Conservation (phyloP, 1,140 invertebrate species). For the Ips nitidus region DNA sequence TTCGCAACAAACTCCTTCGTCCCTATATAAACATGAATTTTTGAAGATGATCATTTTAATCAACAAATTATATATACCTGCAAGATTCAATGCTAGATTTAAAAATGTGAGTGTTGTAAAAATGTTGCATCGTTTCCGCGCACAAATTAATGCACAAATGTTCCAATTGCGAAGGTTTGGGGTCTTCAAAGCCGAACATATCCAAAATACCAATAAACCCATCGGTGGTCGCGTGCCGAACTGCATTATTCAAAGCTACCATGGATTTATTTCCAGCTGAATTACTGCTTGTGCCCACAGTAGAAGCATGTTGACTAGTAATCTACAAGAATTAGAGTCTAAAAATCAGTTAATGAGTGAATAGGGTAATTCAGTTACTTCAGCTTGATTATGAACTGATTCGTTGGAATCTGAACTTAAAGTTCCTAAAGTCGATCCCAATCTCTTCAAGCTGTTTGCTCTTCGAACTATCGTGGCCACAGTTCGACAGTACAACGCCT, state of each 20-base stretch:
- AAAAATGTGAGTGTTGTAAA: constrained; percentile 96
- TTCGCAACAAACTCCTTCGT: constrained; percentile 90
- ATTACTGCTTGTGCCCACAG: constrained; percentile 62
- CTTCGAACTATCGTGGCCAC: constrained; percentile 92
- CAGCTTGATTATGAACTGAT: constrained; percentile 85
- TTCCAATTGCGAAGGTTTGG: constrained; percentile 85
- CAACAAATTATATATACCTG: constrained; percentile 23
- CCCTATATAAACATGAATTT: constrained; percentile 54
- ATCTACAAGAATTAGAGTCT: constrained; percentile 19
- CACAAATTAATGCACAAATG: constrained; percentile 94
- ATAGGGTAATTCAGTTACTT: constrained; percentile 53
- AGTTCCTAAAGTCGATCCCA: constrained; percentile 85
- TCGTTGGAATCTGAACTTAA: constrained; percentile 89
- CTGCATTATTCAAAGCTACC: constrained; percentile 88
- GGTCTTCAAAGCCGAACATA: constrained; percentile 96
- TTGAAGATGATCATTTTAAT: neutral
- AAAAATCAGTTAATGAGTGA: neutral
- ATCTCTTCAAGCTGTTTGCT: constrained; percentile 87
- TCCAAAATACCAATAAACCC: constrained; percentile 93
- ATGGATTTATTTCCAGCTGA: constrained; percentile 85
- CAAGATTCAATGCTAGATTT: constrained; percentile 93
- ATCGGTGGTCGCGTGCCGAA: constrained; percentile 90
- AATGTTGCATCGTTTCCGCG: constrained; percentile 96
- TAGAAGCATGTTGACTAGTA: constrained; percentile 81
- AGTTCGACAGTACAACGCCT: constrained; percentile 90